Evolutionary conservation across 2,797 vertebrate species (phyloP), one percentile per base, ranked within the genome.

Genomic region (Lepidocolaptes lacrymiger): DNA sequence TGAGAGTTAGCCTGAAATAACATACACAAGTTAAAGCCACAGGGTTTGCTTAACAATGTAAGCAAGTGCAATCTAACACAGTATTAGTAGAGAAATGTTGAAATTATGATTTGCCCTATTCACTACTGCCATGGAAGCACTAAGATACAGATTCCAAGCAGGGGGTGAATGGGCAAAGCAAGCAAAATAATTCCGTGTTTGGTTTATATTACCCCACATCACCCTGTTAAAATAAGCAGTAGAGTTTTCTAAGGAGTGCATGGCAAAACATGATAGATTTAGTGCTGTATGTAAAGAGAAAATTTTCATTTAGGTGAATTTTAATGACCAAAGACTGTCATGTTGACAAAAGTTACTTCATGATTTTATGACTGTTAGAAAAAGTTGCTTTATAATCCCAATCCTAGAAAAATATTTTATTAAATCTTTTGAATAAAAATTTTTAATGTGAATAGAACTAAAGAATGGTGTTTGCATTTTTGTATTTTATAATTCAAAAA

Each of bases 391-490:
- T 49, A 48, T 55, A 81, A 44, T 68, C 5, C 27, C 5, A 26
- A 24, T 81, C 26, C 13, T 5, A n/a, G 28, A 48, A 84, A 87
- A 81, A 80, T 76, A 83, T 51, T 91, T 75, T 75, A 39, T 69
- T 89, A 21, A 48, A 49, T 49, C 64, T 89, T 64, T 49, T 34
- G 21, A 87, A 59, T 30, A 83, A 44, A 8, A 56, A 46, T 37
- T 79, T 88, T 91, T 82, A 30, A 44, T 67, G 22, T 26, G 30
- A 17, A 2, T 83, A 77, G 91, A 85, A 82, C 56, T 52, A 36
- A 92, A 77, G 54, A 63, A 54, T 55, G 55, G 41, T 84, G 74
- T 63, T 93, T 79, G 44, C 56, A 52, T 89, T 88, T 96, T 82
- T 87, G 5, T 85, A 32, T 79, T 94, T 85, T 49, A 44, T 86